Conservation (phyloP, 2,888 invertebrate species). For the Mythimna albipuncta region DNA sequence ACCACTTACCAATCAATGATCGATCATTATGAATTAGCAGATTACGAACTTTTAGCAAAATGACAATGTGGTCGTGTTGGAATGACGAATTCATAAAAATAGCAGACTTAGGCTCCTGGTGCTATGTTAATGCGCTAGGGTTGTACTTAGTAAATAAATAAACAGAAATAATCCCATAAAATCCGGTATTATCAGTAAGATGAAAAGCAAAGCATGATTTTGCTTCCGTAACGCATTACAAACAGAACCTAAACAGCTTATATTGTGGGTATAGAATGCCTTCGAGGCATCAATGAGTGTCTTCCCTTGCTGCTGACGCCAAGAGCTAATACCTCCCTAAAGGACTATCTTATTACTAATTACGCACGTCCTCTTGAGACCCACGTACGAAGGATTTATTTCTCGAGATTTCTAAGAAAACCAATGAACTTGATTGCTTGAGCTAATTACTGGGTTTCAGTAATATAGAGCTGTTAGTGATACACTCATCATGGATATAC, state of each 20-base stretch:
- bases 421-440: constrained; percentile 18
- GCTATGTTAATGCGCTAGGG: no score
- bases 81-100: no score
- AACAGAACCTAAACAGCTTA: background rate
- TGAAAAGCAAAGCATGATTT: background rate
- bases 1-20: no score
- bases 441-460: constrained; percentile 1
- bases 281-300: constrained; percentile 28
- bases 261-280: constrained; percentile 9
- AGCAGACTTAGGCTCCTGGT: no score
- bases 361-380: constrained; percentile 1
- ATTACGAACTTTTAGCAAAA: no score
- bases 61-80: no score
- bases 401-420: constrained; percentile 4
- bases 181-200: background rate
- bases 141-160: no score
- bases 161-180: no score
- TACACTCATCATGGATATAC: background rate
- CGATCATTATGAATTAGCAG: no score
- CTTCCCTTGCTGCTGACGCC: constrained; percentile 3
- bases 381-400: constrained; percentile 39
- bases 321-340: constrained; percentile 6
- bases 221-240: background rate
- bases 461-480: background rate
- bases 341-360: constrained; percentile 33